phyloP scores from a whole-genome alignment of 2,888 invertebrate genomes.

The Odontocerum albicorne region DNA sequence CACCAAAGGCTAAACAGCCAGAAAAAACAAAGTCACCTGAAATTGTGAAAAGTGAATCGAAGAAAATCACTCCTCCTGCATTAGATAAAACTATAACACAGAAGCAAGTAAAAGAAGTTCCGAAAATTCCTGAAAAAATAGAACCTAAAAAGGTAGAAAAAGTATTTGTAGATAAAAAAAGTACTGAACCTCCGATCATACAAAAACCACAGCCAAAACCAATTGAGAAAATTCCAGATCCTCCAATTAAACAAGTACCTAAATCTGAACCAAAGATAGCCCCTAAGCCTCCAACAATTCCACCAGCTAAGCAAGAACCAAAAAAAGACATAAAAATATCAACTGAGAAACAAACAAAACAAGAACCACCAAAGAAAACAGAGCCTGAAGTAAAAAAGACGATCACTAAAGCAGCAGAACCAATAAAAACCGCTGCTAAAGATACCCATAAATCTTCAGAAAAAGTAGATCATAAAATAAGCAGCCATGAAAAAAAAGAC shows the following conservation, averaged over 20 bases:
- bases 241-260: slow-evolving; percentile 1
- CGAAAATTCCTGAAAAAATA: background rate
- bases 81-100: no score
- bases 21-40: no score
- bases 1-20: slow-evolving; percentile 10
- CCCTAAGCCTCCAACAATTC: background rate
- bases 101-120: slow-evolving; percentile 3
- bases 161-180: no score
- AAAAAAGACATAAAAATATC: slow-evolving; percentile 27
- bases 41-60: no score
- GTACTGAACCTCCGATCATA: no score
- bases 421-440: slow-evolving; percentile 4
- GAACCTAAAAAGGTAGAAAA: slow-evolving; percentile 1
- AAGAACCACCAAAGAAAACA: slow-evolving; percentile 21
- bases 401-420: no score
- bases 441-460: background rate
- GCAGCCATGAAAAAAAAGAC: slow-evolving; percentile 12
- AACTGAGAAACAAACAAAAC: slow-evolving; percentile 23
- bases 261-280: slow-evolving; percentile 6
- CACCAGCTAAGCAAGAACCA: slow-evolving; percentile 23
- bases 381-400: slow-evolving; percentile 13
- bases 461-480: slow-evolving; percentile 6
- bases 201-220: background rate
- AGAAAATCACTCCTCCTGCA: no score
- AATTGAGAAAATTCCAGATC: background rate